Percentiles rank a stretch among this genome's conserved stretches.
phyloP scores from a whole-genome alignment of 2,797 vertebrate genomes.

The Erithacus rubecula region DNA sequence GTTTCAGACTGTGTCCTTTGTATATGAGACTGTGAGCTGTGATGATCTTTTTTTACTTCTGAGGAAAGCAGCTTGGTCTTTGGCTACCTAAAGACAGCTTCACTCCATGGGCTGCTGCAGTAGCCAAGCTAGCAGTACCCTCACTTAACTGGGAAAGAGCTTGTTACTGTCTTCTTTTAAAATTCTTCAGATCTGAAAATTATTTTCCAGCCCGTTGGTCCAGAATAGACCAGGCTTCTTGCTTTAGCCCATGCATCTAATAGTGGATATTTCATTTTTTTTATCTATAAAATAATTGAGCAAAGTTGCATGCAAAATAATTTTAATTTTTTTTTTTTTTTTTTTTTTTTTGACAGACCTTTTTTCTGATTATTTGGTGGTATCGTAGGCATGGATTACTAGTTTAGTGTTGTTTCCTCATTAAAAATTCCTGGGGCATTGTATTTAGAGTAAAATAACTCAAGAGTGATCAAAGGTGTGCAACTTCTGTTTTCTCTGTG shows the following conservation, averaged over 20 bases:
- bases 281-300: background rate
- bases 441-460: background rate
- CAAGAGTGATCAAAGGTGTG: background rate
- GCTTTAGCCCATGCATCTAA: background rate
- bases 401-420: background rate
- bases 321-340: background rate
- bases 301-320: background rate
- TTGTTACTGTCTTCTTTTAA: background rate
- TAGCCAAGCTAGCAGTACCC: background rate
- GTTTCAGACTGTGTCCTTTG: background rate
- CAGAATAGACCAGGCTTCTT: background rate
- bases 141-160: background rate
- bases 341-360: background rate
- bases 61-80: background rate
- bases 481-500: background rate
- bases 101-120: background rate
- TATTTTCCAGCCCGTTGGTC: background rate
- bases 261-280: background rate
- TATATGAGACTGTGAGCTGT: background rate
- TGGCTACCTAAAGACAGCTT: background rate
- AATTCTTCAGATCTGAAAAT: conserved; percentile 14
- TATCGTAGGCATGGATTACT: background rate
- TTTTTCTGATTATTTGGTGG: background rate
- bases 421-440: background rate
- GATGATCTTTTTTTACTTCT: background rate